Evolutionary conservation across 2,888 invertebrate genomes (phyloP).

Genomic region (Protonemura montana): DNA sequence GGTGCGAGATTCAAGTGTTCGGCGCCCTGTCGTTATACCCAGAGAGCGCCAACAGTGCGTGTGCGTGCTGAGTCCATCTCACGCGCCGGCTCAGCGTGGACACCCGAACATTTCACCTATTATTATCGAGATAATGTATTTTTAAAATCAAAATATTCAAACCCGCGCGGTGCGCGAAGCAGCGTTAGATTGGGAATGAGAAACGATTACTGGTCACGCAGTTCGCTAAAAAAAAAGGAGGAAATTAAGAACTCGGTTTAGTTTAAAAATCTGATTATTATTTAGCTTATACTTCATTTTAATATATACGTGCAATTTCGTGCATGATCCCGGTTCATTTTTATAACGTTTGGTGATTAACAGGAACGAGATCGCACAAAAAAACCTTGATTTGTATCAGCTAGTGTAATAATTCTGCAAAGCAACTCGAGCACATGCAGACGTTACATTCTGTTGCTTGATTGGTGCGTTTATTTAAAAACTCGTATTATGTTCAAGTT

Average conservation of each 20-base stretch:
- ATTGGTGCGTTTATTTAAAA: neutral
- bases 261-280: neutral
- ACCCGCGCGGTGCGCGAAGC: neutral
- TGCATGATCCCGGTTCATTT: neutral
- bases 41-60: too few species aligned
- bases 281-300: neutral
- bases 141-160: slow-evolving; percentile 37
- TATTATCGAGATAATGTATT: slow-evolving; percentile 34
- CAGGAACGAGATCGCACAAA: neutral
- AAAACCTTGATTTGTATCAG: neutral
- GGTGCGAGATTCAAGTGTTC: neutral
- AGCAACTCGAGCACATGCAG: neutral
- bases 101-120: neutral
- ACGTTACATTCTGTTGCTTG: neutral
- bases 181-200: slow-evolving; percentile 5
- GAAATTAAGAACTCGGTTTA: neutral
- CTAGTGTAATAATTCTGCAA: neutral
- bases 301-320: neutral
- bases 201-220: slow-evolving; percentile 16
- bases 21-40: slow-evolving; percentile 20
- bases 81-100: neutral
- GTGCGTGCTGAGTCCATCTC: neutral
- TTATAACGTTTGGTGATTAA: neutral
- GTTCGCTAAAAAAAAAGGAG: neutral
- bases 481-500: neutral